Percentiles rank a stretch among this genome's conserved stretches.
Conservation (phyloP, 2,888 invertebrate species). For the Corythucha ciliata region DNA sequence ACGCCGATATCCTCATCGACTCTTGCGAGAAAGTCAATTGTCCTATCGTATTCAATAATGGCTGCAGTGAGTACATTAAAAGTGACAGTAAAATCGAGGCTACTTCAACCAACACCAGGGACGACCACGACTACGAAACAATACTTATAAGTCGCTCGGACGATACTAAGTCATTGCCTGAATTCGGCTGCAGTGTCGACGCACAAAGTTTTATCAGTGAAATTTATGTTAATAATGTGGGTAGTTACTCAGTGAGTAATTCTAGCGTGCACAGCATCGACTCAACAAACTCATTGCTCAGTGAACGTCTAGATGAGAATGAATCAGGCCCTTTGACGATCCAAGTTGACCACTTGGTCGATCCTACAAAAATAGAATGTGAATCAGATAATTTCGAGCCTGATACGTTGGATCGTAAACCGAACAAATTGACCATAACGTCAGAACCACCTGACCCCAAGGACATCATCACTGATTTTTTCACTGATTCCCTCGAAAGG, state of each 20-base stretch:
- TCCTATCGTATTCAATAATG: conserved; percentile 16
- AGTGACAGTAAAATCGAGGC: conserved; percentile 33
- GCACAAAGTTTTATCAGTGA: conserved; percentile 64
- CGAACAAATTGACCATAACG: conserved; percentile 32
- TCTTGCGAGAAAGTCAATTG: conserved; percentile 17
- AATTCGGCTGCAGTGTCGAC: conserved; percentile 44
- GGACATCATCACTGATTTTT: conserved; percentile 32
- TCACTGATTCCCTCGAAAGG: conserved; percentile 48
- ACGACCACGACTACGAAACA: conserved; percentile 45
- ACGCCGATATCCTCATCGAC: conserved; percentile 16
- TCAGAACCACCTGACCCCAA: conserved; percentile 28
- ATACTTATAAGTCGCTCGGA: conserved; percentile 37
- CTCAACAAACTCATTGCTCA: conserved; percentile 27
- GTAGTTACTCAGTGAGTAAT: conserved; percentile 42
- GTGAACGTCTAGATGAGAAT: conserved; percentile 27
- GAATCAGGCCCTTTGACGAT: conserved; percentile 60
- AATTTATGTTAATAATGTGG: conserved; percentile 68
- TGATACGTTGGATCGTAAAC: conserved; percentile 71
- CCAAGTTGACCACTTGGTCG: conserved; percentile 70
- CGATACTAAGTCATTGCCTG: conserved; percentile 42
- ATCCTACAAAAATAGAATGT: conserved; percentile 46
- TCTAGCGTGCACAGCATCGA: conserved; percentile 45
- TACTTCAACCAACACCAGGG: conserved; percentile 29
- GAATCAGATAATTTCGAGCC: conserved; percentile 79
- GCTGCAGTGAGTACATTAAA: conserved; percentile 18